Base-by-base conservation (phyloP, 2,888 invertebrate species). In the Empis livida region DNA sequence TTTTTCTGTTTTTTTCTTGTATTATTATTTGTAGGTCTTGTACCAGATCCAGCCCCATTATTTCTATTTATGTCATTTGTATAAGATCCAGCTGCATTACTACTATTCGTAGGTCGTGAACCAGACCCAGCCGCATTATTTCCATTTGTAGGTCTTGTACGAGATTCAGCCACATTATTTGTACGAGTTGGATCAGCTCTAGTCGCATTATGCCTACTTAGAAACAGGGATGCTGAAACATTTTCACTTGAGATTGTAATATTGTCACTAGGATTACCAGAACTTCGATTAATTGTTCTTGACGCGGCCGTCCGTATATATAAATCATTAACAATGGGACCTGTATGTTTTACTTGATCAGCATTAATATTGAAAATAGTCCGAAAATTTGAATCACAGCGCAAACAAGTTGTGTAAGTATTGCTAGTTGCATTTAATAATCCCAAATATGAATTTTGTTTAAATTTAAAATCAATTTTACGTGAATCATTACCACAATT, bases 361-460 rank as follows among this genome's bases (percentile, higher is more conserved):
- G 60, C 40, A 54, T 64, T 67, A 16, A 70, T 64, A 47, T 67
- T 58, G 10, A 70, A 67, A 0, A 60, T 56, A 46, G 61, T 56
- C 3, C 64, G 61, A 46, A 69, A 64, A 23, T 60, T 57, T 3
- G 49, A 49, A 53, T 70, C 70, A 49, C 70, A 70, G 9, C 57
- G 59, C 39, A 70, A 47, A 41, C 70, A 70, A 5, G 60, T 65
- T 48, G 58, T 64, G 49, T 69, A 70, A 57, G 60, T 61, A 16
- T 63, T 62, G 37, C 51, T 46, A 2, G 61, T 61, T 3, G 61
- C 55, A 51, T 61, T 61, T 20, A 70, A 63, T 5, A 65, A 42
- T 0, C 58, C 56, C 9, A 64, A 60, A 50, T 66, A 61, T 16
- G 58, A 57, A 17, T 35, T 46, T 14, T 47, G 46, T 30, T 53